Evolutionary conservation across 2,888 invertebrate species (phyloP), one percentile per base, ranked within the genome.

Genomic region (Mystacides longicornis): DNA sequence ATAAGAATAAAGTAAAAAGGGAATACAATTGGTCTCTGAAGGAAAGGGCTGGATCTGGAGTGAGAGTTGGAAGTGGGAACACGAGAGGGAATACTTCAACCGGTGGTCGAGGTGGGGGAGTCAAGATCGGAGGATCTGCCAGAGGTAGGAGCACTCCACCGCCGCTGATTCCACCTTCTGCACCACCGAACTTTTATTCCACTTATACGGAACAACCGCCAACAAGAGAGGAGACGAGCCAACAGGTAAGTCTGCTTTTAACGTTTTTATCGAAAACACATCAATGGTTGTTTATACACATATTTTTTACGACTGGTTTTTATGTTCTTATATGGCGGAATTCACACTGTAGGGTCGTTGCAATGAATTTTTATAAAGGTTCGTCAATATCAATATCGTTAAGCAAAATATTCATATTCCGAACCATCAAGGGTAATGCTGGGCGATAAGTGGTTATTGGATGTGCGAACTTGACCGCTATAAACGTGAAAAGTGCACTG

Each of bases 31-130:
- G 49, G 31, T 49, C 54, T 5, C 37, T 49, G 45, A 56, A 56
- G 43, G 58, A 58, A 27, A 49, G 58, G 2, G 55, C 47, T 18
- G 51, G 54, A 9, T 56, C 53, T 3, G 58, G 58, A 4, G 58
- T 58, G n/a, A 21, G 49, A 3, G 56, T 58, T 2, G 58, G 58
- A 1, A 48, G 42, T 20, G 54, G 47, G 5, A 45, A 22, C 11
- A 22, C 43, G 2, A 33, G 55, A 1, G 48, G 51, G 11, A 54
- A 51, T 19, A 50, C 49, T 23, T 53, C 58, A 14, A 54, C 56
- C 4, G 53, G 42, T 7, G 58, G 49, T 2, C 21, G 58, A 18
- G 56, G 58, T 2, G 42, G 56, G n/a, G 58, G 58, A 9, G 53
- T 58, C 2, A 52, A 49, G 21, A 27, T 51, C 14, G 43, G 53